phyloP scores from a whole-genome alignment of 92 coral and sea anemone genomes.

The Zoanthus sansibaricus region DNA sequence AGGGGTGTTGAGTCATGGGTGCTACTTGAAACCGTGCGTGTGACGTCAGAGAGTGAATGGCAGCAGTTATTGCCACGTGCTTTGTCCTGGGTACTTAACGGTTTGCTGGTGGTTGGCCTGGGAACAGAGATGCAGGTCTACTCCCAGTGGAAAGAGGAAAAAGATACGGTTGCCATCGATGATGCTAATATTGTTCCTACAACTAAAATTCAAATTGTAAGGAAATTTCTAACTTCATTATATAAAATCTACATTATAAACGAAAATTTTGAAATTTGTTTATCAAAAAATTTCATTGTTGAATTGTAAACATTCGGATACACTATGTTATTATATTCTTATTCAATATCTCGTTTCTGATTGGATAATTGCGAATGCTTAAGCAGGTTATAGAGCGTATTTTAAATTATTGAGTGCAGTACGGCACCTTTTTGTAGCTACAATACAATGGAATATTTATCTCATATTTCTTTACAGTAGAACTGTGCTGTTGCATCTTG shows the following conservation, averaged over 20 bases:
- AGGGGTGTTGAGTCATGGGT: conserved; percentile 82
- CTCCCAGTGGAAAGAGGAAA: conserved; percentile 93
- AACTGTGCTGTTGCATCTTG: no score
- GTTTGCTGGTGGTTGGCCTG: conserved; percentile 94
- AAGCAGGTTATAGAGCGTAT: no score
- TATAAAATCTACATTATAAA: neutral
- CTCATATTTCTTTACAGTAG: no score
- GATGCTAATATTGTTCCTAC: conserved; percentile 81
- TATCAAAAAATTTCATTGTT: no score
- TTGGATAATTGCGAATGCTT: no score
- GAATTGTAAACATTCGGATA: no score
- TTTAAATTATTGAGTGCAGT: no score
- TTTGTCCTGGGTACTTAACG: conserved; percentile 91
- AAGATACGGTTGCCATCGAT: conserved; percentile 75
- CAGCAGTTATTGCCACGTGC: conserved; percentile 90
- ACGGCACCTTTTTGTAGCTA: no score
- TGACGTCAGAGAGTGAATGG: conserved; percentile 90
- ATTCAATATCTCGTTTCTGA: no score
- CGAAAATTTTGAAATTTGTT: neutral
- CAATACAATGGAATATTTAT: no score
- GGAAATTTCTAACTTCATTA: neutral
- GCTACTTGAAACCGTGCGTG: conserved; percentile 81
- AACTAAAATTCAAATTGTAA: conserved; percentile 75
- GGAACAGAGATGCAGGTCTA: conserved; percentile 98
- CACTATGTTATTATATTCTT: no score